Evolutionary conservation across 2,888 invertebrate species (phyloP).

Genomic region (Rhaphigaster nebulosa): DNA sequence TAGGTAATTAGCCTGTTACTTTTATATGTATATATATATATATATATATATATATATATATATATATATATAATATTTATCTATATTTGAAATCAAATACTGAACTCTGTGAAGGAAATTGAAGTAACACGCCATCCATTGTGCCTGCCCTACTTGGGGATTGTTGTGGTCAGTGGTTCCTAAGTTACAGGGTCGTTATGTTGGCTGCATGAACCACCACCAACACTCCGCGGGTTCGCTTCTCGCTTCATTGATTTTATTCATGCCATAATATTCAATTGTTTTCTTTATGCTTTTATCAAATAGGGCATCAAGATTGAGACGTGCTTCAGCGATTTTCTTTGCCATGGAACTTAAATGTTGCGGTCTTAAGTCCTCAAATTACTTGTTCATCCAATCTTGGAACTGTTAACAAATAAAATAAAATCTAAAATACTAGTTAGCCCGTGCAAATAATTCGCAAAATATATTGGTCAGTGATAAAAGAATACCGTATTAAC

Average conservation of each 20-base stretch:
- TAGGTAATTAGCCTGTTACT: too few relatives aligned
- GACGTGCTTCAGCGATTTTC: not conserved
- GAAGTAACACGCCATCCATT: not conserved
- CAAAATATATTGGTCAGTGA: too few relatives aligned
- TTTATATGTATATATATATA: too few relatives aligned
- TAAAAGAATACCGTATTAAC: too few relatives aligned
- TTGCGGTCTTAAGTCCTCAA: not conserved
- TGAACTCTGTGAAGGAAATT: not conserved
- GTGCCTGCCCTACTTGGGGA: not conserved
- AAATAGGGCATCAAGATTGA: not conserved
- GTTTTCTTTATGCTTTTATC: not conserved
- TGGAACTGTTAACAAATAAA: too few relatives aligned
- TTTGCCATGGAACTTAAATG: not conserved
- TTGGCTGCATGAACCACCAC: not conserved
- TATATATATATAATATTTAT: not conserved
- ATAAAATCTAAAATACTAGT: too few relatives aligned
- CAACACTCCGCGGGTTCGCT: not conserved
- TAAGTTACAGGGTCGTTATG: not conserved
- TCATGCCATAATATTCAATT: conserved; percentile 3
- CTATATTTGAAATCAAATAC: not conserved
- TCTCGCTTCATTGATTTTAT: not conserved
- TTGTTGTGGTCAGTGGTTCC: conserved; percentile 19
- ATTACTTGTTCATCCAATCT: not conserved
- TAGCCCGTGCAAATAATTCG: too few relatives aligned
- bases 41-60: too few relatives aligned